Evolutionary conservation across 2,888 invertebrate species (phyloP), one percentile per base, ranked within the genome.

Genomic region (Notodonta ziczac): DNA sequence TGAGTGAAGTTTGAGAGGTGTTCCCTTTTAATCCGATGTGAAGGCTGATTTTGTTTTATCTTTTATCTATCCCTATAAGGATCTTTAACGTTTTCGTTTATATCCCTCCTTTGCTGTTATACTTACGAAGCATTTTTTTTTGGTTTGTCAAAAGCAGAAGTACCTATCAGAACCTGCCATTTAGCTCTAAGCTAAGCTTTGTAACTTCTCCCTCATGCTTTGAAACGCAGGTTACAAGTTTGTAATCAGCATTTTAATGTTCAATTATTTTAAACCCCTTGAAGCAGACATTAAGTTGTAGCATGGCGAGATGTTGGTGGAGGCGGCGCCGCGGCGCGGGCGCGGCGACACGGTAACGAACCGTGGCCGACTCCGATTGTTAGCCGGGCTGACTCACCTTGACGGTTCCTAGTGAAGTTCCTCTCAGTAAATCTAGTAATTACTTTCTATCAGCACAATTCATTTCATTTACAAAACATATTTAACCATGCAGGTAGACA

Each of bases 311-410:
- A 10, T 5, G 46, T 13, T 46, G 46, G n/a, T 13, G 16, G 50
- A 50, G 50, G 50, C 50, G 8, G 50, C 14, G 7, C 24, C 24
- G 24, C 24, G 24, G 24, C 2, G 24, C 24, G 24, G 24, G 2
- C 24, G 35, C 35, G 35, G 35, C 16, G 9, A 9, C 50, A 4
- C 32, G 7, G 32, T 52, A 52, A 52, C 52, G 32, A 32, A 52
- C 16, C 52, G 52, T 52, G 52, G 12, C 52, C 32, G 32, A 32
- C 52, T 13, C 32, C 10, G 32, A 32, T 52, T 32, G 52, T 52
- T 50, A 32, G 16, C 32, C 10, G 13, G 35, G 32, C 52, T 52
- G 52, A 52, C 52, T 32, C 32, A 32, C 52, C 52, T 52, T 52
- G 32, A 3, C 32, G 32, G 9, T 32, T 7, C 32, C 52, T 13